phyloP scores from a whole-genome alignment of 2,888 invertebrate genomes.

The Salticus scenicus region DNA sequence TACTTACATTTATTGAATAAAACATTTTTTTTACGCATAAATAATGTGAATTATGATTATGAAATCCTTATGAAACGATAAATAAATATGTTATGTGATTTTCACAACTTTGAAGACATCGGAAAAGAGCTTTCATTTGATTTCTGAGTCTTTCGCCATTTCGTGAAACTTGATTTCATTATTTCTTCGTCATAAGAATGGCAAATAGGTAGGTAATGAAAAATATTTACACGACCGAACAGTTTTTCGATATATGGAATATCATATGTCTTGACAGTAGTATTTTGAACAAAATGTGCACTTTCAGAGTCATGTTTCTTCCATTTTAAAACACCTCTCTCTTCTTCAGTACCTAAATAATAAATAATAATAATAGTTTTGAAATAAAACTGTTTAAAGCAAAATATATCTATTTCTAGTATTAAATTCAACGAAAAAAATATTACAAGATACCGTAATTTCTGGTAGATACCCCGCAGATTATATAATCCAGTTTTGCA shows the following conservation, averaged over 20 bases:
- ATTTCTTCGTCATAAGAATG: constrained; percentile 50
- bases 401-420: too few relatives aligned
- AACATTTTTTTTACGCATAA: too few relatives aligned
- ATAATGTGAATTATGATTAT: too few relatives aligned
- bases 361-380: too few relatives aligned
- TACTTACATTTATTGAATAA: too few relatives aligned
- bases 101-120: not conserved
- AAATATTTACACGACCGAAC: not conserved
- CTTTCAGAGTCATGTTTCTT: constrained; percentile 12
- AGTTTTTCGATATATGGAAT: constrained; percentile 15
- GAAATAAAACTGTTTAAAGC: too few relatives aligned
- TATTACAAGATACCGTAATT: too few relatives aligned
- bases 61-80: too few relatives aligned
- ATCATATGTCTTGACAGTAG: constrained; percentile 18
- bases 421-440: too few relatives aligned
- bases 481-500: too few relatives aligned
- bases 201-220: constrained; percentile 45
- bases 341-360: constrained; percentile 77
- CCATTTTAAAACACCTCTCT: constrained; percentile 64
- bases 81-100: too few relatives aligned
- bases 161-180: not conserved
- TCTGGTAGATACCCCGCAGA: too few relatives aligned
- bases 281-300: not conserved
- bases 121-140: not conserved
- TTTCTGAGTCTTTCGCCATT: not conserved